These are phyloP conservation scores for Imbricaverruca yamaguchii DNA, from an alignment of 2,888 invertebrate genomes.

Conservation along the genomic window DNA sequence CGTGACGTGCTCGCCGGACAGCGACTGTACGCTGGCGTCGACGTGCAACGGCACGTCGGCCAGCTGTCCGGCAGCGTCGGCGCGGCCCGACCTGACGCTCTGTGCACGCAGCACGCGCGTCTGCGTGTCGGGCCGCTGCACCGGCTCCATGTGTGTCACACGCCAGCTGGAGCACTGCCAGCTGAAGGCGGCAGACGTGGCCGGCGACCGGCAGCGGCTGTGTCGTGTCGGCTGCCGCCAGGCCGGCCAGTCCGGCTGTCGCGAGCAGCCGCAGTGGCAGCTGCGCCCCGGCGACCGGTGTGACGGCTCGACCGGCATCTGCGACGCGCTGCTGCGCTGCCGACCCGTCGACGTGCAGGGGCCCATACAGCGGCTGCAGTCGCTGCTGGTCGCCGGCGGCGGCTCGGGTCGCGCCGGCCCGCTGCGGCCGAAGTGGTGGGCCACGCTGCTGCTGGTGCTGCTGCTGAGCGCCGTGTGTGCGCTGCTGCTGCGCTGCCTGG, in stretches of 20 bases:
- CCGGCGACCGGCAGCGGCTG: not conserved
- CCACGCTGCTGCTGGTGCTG: not conserved
- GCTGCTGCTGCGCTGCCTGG: conserved; percentile 8
- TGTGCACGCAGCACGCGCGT: not conserved
- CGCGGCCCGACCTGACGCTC: not conserved
- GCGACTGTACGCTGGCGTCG: not conserved
- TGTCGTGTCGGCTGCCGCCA: not conserved
- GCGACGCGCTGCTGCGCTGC: conserved; percentile 12
- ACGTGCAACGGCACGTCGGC: not conserved
- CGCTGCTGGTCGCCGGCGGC: not conserved
- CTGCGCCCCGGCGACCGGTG: not conserved
- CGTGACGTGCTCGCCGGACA: not conserved
- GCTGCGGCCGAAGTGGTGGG: not conserved
- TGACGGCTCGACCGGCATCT: not conserved
- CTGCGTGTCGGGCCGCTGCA: not conserved
- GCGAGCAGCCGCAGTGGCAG: not conserved
- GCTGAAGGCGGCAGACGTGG: not conserved
- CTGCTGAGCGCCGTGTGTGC: conserved; percentile 6
- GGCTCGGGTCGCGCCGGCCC: too few species aligned
- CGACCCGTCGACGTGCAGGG: not conserved
- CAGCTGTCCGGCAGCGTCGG: not conserved
- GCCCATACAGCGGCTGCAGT: not conserved
- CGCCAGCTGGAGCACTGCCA: not conserved
- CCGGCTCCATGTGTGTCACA: not conserved
- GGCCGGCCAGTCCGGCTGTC: not conserved